phyloP scores from a whole-genome alignment of 2,888 invertebrate species.

The Euzetes globulus region DNA sequence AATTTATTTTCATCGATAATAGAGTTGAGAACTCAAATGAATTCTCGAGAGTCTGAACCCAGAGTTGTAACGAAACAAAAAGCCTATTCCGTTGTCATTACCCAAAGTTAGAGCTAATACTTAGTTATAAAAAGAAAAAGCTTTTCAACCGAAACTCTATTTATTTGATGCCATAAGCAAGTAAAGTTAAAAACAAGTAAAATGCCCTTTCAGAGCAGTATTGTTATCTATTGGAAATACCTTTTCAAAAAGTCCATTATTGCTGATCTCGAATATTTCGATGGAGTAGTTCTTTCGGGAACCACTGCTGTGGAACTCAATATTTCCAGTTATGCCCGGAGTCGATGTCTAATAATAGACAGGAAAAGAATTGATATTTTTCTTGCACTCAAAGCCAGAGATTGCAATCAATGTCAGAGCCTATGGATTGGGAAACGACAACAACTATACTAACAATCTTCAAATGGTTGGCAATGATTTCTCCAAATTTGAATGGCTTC shows the following conservation, averaged over 20 bases:
- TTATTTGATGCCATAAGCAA: no score
- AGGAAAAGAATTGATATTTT: not conserved
- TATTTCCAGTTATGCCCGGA: conserved; percentile 80
- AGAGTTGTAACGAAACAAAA: no score
- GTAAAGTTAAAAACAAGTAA: no score
- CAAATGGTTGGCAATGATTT: conserved; percentile 24
- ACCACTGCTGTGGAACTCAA: conserved; percentile 82
- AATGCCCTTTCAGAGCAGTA: no score
- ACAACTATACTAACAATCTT: conserved; percentile 13
- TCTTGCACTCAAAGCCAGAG: not conserved
- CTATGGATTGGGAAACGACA: not conserved
- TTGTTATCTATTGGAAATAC: not conserved
- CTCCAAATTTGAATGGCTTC: conserved; percentile 19
- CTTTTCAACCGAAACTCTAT: no score
- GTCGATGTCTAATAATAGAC: conserved; percentile 64
- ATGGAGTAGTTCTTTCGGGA: conserved; percentile 78
- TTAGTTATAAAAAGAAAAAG: no score
- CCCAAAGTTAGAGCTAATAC: no score
- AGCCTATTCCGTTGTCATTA: no score
- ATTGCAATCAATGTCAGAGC: not conserved
- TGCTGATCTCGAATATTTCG: conserved; percentile 78
- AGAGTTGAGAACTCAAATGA: no score
- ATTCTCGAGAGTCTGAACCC: no score
- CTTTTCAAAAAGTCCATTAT: conserved; percentile 24
- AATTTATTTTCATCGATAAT: no score